These are phyloP conservation scores for Leucophora obtusa DNA, from an alignment of 2,888 invertebrate genomes.

Conservation along the genomic window DNA sequence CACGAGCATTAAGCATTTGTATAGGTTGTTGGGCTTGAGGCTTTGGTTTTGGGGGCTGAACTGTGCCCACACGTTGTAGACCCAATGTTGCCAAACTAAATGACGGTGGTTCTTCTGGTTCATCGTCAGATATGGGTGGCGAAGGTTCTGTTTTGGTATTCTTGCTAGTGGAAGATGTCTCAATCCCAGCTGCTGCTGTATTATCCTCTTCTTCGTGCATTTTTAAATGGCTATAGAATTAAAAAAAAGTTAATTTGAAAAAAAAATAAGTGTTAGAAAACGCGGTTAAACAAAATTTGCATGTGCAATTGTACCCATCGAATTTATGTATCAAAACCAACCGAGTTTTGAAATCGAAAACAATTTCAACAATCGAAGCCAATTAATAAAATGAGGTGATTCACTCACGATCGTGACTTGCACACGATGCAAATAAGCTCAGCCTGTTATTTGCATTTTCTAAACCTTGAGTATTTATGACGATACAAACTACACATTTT, in stretches of 20 bases:
- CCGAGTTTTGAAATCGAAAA: too few relatives aligned
- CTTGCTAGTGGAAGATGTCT: slow-evolving; percentile 35
- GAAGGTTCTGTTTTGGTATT: slow-evolving; percentile 40
- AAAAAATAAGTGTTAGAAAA: slow-evolving; percentile 12
- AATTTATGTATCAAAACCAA: neutral
- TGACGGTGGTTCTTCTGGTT: slow-evolving; percentile 85
- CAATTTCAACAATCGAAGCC: too few relatives aligned
- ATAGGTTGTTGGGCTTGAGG: slow-evolving; percentile 85
- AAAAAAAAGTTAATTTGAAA: neutral
- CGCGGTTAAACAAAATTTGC: neutral
- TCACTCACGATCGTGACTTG: too few relatives aligned
- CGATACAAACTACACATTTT: too few relatives aligned
- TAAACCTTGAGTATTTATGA: too few relatives aligned
- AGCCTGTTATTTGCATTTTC: too few relatives aligned
- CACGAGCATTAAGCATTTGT: slow-evolving; percentile 90
- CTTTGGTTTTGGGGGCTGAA: slow-evolving; percentile 85
- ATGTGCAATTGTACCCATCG: neutral
- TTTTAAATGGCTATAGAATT: slow-evolving; percentile 21
- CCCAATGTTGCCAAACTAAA: slow-evolving; percentile 90
- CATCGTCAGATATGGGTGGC: slow-evolving; percentile 77
- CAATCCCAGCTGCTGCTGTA: slow-evolving; percentile 16
- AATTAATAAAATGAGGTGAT: too few relatives aligned
- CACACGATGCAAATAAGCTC: too few relatives aligned
- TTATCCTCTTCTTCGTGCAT: slow-evolving; percentile 54
- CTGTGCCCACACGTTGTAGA: slow-evolving; percentile 88